A percentile compares a stretch with the other conserved stretches of the same genome.
phyloP scores from a whole-genome alignment of 2,113 vertebrate genomes.

The Percina caprodes region DNA sequence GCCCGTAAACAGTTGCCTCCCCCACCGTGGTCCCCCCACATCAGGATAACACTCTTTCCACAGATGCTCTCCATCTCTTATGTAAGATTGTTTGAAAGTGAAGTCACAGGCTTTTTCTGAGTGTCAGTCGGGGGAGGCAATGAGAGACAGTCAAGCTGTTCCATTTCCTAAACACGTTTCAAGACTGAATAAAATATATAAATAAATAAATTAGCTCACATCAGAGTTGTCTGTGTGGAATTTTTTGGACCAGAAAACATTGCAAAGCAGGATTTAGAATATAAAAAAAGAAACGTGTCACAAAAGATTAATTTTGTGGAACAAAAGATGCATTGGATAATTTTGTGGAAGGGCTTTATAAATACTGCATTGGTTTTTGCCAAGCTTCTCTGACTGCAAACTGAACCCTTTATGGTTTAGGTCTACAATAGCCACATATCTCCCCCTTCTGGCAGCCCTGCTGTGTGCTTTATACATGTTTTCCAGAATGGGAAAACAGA shows the following conservation, averaged over 20 bases:
- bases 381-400: neutral
- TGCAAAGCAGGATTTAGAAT: neutral
- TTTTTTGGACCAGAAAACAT: neutral
- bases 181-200: neutral
- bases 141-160: constrained; percentile 8
- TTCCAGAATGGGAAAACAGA: neutral
- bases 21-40: constrained; percentile 6
- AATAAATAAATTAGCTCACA: neutral
- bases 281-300: neutral
- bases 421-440: neutral
- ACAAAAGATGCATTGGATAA: neutral
- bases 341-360: neutral
- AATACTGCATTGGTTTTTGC: neutral
- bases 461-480: neutral
- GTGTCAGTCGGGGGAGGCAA: constrained; percentile 14
- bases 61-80: constrained; percentile 44
- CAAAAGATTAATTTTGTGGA: neutral
- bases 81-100: constrained; percentile 47
- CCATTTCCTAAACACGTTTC: neutral
- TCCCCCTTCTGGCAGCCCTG: constrained; percentile 13
- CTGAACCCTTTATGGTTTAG: neutral
- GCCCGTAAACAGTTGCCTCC: constrained; percentile 9
- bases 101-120: neutral
- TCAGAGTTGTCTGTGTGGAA: too few species aligned
- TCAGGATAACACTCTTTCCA: constrained; percentile 53